A percentile compares a stretch with the other conserved stretches of the same genome.
phyloP scores from a whole-genome alignment of 1,140 invertebrate species.

The Cepaea nemoralis region DNA sequence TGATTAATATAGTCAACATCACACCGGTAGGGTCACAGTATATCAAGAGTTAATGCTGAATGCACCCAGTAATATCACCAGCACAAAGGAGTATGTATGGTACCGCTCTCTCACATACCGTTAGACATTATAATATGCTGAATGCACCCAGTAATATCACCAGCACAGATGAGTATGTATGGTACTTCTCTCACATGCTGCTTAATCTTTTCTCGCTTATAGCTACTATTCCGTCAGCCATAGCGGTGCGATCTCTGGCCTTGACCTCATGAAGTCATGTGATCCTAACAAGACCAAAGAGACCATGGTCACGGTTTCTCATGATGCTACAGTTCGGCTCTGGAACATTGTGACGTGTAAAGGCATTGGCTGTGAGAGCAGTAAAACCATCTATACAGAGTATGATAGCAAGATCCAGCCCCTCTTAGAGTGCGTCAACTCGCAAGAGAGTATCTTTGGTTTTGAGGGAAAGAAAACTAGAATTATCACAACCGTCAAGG shows the following conservation, averaged over 20 bases:
- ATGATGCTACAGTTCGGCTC: slow-evolving; percentile 26
- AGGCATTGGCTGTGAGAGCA: slow-evolving; percentile 30
- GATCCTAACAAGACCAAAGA: neutral
- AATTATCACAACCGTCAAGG: slow-evolving; percentile 12
- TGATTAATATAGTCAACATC: too few relatives aligned
- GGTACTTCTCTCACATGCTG: too few relatives aligned
- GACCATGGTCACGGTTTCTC: slow-evolving; percentile 26
- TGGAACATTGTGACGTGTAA: slow-evolving; percentile 22
- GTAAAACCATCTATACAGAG: slow-evolving; percentile 26
- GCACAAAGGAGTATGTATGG: too few relatives aligned
- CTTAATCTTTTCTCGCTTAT: neutral
- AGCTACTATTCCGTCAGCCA: slow-evolving; percentile 28
- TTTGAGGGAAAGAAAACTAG: neutral
- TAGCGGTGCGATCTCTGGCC: slow-evolving; percentile 13
- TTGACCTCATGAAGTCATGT: neutral
- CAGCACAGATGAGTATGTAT: too few relatives aligned
- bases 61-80: too few relatives aligned
- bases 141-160: too few relatives aligned
- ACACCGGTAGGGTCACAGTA: too few relatives aligned
- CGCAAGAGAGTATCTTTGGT: neutral
- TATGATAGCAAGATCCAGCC: neutral
- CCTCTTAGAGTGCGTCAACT: too few relatives aligned
- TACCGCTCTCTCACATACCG: too few relatives aligned
- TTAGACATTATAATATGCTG: too few relatives aligned
- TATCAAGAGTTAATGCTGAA: too few relatives aligned